Base-by-base conservation (phyloP, 2,888 invertebrate genomes). In the Himalopsyche anomala region DNA sequence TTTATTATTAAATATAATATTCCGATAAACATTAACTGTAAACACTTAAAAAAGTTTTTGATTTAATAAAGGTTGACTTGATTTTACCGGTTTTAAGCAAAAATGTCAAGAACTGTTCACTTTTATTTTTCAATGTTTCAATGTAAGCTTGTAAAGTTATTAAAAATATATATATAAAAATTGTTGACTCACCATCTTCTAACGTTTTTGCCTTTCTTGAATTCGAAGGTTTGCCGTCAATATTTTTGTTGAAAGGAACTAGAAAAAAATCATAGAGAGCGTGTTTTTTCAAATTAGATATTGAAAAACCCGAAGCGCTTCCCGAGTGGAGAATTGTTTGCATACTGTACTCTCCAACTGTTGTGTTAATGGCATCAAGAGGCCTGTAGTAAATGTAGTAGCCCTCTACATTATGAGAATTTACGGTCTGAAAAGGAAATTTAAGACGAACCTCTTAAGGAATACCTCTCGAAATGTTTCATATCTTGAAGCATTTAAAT, bases 251-350 rank as follows among this genome's bases (percentile, higher is more conserved):
- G 92, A 97, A 98, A 86, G 98, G 98, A 90, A 97, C 95, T 89
- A 99, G 94, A 92, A 98, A 98, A 92, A 98, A 97, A 92, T 98
- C 97, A 92, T 98, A 99, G 91, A 95, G 95, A 89, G 97, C 96
- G 92, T 96, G 98, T 91, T 97, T 97, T 90, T 95, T 93, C 90
- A 99, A 94, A 89, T 96, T 96, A 87, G 96, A 95, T 90, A 97
- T 95, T 90, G 96, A 96, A 91, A 96, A 96, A 89, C 96, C 96
- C 55, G 96, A 96, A 89, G 96, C 95, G 87, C 96, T 96, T 89
- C 96, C 96, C 89, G 96, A 96, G 92, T 96, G 96, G 89, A 96
- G 93, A 90, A 97, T 96, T 89, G 96, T 96, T 91, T 96, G 93
- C 94, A 97, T 96, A 90, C 95, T 95, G 91, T 96, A 97, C 89